A percentile compares a stretch with the other conserved stretches of the same genome.
phyloP scores from a whole-genome alignment of 2,797 vertebrate genomes.

The Lepus townsendii region DNA sequence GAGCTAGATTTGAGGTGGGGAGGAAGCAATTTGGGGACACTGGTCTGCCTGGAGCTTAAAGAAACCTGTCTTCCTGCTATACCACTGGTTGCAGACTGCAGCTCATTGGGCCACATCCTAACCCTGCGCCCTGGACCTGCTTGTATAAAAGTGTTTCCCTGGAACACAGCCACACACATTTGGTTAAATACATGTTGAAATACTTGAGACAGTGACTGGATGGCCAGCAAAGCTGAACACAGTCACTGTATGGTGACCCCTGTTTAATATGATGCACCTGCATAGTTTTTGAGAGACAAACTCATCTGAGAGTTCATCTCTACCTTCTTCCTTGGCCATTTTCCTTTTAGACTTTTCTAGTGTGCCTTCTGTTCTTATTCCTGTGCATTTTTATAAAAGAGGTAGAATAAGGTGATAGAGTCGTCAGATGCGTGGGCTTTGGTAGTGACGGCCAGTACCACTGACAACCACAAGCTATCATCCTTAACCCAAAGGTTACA shows the following conservation, averaged over 20 bases:
- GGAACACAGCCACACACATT: fast-evolving
- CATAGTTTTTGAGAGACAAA: not conserved
- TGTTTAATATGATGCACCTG: not conserved
- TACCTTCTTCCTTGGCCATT: fast-evolving
- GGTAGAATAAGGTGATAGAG: not conserved
- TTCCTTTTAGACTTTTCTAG: not conserved
- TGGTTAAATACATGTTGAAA: fast-evolving
- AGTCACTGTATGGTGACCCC: not conserved
- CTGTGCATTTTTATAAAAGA: not conserved
- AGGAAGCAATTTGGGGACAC: not conserved
- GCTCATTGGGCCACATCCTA: not conserved
- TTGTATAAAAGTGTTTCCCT: not conserved
- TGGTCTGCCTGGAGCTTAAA: not conserved
- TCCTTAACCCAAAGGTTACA: slow-evolving; percentile 11
- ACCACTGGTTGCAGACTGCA: not conserved
- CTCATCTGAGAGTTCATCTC: not conserved
- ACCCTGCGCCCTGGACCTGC: not conserved
- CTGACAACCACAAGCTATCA: not conserved
- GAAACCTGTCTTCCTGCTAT: not conserved
- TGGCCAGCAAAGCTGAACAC: not conserved
- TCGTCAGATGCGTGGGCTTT: not conserved
- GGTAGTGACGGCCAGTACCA: not conserved
- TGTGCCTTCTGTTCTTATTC: not conserved
- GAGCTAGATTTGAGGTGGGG: not conserved
- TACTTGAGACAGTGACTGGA: not conserved